phyloP scores from a whole-genome alignment of 2,888 invertebrate species.

The Omphaloscelis lunosa region DNA sequence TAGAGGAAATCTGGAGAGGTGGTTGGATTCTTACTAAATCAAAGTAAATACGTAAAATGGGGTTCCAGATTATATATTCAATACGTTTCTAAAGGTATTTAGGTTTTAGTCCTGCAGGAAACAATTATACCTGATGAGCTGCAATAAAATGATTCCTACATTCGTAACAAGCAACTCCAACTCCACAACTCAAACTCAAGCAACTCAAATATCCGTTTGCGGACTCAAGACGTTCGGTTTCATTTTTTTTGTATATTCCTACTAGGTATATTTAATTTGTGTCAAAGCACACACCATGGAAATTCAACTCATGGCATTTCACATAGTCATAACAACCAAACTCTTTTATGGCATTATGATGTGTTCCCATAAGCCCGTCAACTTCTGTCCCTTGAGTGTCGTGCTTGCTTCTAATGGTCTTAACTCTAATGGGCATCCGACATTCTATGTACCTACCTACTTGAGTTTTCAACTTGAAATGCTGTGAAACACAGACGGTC shows the following conservation, averaged over 20 bases:
- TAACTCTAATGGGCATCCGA: slow-evolving; percentile 33
- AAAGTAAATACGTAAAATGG: not conserved
- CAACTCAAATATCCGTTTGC: too few relatives aligned
- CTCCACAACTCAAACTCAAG: too few relatives aligned
- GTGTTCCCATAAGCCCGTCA: slow-evolving; percentile 14
- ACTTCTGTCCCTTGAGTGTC: slow-evolving; percentile 29
- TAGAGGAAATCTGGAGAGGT: not conserved
- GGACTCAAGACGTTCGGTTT: not conserved
- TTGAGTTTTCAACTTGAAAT: not conserved
- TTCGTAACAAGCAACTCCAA: too few relatives aligned
- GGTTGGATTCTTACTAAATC: not conserved
- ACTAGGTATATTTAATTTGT: not conserved
- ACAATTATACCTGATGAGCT: not conserved
- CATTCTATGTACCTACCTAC: slow-evolving; percentile 7
- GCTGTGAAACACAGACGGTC: not conserved
- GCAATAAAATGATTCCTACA: not conserved
- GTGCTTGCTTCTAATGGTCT: slow-evolving; percentile 39
- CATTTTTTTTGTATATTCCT: not conserved
- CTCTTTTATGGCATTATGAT: slow-evolving; percentile 40
- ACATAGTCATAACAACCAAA: slow-evolving; percentile 18
- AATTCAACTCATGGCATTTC: slow-evolving; percentile 5
- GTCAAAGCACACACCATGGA: not conserved
- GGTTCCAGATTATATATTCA: not conserved
- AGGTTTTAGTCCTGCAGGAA: not conserved
- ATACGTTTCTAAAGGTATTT: not conserved